phyloP scores from a whole-genome alignment of 2,888 invertebrate species.

The Lathronympha strigana region DNA sequence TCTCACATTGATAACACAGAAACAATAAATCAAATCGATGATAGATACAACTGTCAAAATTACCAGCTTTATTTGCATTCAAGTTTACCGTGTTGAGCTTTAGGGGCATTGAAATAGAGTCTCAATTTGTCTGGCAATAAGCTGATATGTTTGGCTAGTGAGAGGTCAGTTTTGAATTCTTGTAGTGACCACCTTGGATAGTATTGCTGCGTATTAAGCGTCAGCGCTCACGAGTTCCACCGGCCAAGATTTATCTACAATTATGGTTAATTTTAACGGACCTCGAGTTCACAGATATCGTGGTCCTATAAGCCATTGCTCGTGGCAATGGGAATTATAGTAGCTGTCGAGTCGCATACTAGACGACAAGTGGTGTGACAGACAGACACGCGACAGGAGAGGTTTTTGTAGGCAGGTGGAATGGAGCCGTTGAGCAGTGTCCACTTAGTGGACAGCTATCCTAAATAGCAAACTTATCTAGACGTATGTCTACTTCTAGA shows the following conservation, averaged over 20 bases:
- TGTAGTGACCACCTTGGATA: conserved; percentile 56
- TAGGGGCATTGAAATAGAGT: conserved; percentile 31
- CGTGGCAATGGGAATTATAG: neutral
- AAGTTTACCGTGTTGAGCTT: neutral
- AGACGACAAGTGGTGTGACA: conserved; percentile 43
- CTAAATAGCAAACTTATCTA: conserved; percentile 4
- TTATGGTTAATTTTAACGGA: neutral
- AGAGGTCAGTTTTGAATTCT: conserved; percentile 51
- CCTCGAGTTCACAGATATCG: neutral
- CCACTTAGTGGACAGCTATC: conserved; percentile 7
- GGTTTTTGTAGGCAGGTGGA: conserved; percentile 47
- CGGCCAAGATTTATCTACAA: neutral
- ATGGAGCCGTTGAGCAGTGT: conserved; percentile 16
- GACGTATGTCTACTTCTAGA: neutral
- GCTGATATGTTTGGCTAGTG: neutral
- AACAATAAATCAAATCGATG: conserved; percentile 56
- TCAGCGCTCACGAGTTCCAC: neutral
- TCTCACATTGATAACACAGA: conserved; percentile 49
- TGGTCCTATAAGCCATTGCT: neutral
- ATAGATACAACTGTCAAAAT: conserved; percentile 49
- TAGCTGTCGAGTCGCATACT: conserved; percentile 48
- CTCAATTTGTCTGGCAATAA: conserved; percentile 23
- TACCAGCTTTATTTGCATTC: conserved; percentile 18
- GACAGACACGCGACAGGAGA: conserved; percentile 28
- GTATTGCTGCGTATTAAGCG: neutral